Evolutionary conservation across 2,888 invertebrate species (phyloP).

Genomic region (Cephus sareptanus): DNA sequence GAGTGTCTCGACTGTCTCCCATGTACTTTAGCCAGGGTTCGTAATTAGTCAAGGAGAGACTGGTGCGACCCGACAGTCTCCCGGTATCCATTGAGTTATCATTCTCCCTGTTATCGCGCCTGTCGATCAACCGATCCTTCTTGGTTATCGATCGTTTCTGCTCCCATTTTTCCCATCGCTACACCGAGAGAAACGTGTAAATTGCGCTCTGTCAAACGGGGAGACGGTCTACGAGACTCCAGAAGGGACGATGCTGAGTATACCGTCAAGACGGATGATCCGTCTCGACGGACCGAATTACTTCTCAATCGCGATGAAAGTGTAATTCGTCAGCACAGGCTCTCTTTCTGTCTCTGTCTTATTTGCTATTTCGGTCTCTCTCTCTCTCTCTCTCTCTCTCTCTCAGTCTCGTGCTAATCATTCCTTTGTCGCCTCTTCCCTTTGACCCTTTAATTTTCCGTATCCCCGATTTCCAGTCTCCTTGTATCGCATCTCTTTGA

Average conservation of each 20-base stretch:
- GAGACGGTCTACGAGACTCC: slow-evolving; percentile 9
- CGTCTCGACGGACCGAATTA: slow-evolving; percentile 16
- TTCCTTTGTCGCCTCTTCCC: no score
- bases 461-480: no score
- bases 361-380: background rate
- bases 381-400: background rate
- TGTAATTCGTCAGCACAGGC: slow-evolving; percentile 15
- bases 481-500: no score
- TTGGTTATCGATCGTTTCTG: background rate
- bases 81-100: no score
- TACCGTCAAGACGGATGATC: slow-evolving; percentile 12
- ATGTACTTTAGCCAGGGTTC: no score
- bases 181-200: background rate
- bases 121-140: background rate
- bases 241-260: background rate
- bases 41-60: no score
- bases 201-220: slow-evolving; percentile 9
- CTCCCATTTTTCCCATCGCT: no score
- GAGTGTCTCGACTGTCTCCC: no score
- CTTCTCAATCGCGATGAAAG: slow-evolving; percentile 23
- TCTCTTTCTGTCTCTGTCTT: background rate
- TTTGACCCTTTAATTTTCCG: no score
- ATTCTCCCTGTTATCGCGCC: no score
- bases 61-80: no score
- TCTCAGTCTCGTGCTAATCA: no score